Conservation (phyloP, 2,113 vertebrate genomes). For the Campylomormyrus numenius region DNA sequence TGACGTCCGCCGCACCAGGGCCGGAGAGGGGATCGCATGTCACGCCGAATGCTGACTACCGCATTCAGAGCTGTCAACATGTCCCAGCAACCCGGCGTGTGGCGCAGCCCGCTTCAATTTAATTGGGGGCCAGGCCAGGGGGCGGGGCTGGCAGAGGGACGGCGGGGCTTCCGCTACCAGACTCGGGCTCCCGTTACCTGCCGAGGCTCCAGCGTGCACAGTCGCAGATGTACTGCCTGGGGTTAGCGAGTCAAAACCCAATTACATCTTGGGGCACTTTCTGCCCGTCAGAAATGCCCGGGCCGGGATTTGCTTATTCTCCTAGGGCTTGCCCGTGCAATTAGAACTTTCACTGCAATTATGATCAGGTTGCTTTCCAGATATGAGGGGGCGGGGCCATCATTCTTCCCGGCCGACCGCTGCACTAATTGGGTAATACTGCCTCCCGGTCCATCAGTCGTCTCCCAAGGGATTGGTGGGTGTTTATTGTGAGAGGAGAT, state of each 20-base stretch:
- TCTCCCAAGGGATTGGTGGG: neutral
- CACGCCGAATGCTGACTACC: constrained; percentile 35
- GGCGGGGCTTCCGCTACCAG: neutral
- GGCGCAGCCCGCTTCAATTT: constrained; percentile 14
- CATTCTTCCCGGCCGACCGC: constrained; percentile 28
- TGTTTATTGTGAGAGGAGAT: constrained; percentile 11
- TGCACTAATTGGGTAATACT: neutral
- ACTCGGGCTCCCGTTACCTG: neutral
- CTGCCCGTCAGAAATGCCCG: constrained; percentile 50
- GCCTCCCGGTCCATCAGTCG: neutral
- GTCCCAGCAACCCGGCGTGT: constrained; percentile 36
- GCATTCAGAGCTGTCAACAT: constrained; percentile 47
- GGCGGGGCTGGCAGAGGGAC: neutral
- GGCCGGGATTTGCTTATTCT: constrained; percentile 53
- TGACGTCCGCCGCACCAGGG: constrained; percentile 41
- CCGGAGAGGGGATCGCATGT: constrained; percentile 36
- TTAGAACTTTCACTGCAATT: constrained; percentile 53
- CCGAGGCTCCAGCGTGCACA: neutral
- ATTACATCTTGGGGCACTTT: constrained; percentile 38
- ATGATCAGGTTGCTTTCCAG: constrained; percentile 43
- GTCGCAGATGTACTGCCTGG: neutral
- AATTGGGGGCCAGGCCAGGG: neutral
- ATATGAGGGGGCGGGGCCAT: constrained; percentile 29
- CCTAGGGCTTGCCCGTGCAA: constrained; percentile 47
- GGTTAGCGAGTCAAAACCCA: constrained; percentile 47